Evolutionary conservation across 1,140 invertebrate species (phyloP).

Genomic region (Calephelis nemesis): DNA sequence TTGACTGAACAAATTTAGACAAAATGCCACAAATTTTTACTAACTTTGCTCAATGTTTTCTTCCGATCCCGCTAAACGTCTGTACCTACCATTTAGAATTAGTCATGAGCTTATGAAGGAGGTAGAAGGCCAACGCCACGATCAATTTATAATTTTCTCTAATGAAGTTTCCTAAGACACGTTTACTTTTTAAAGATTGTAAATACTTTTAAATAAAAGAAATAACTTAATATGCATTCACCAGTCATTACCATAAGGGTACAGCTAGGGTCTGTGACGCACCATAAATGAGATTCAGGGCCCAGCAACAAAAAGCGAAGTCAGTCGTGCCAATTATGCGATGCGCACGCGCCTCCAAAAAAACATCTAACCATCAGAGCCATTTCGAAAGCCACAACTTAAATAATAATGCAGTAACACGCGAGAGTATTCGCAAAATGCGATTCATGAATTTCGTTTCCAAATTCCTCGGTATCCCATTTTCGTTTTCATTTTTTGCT

Average conservation of each 20-base stretch:
- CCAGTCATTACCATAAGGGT: not conserved
- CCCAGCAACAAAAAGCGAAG: slow-evolving; percentile 40
- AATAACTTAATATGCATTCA: not conserved
- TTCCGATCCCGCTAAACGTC: too few species aligned
- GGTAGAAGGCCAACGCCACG: too few species aligned
- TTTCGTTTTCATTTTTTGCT: slow-evolving; percentile 54
- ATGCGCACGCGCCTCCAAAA: slow-evolving; percentile 74
- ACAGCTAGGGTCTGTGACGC: not conserved
- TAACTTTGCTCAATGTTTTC: too few species aligned
- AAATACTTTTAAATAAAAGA: not conserved
- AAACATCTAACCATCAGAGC: slow-evolving; percentile 63
- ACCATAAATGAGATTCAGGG: not conserved
- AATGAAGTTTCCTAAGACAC: not conserved
- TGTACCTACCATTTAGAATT: too few species aligned
- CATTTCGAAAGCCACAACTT: slow-evolving; percentile 71
- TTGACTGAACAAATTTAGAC: too few species aligned
- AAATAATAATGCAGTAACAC: slow-evolving; percentile 79
- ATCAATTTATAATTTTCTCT: too few species aligned
- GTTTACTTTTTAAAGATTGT: not conserved
- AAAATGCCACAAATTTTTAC: too few species aligned
- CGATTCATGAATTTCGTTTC: slow-evolving; percentile 74
- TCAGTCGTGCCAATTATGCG: slow-evolving; percentile 68
- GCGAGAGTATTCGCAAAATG: slow-evolving; percentile 76
- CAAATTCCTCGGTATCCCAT: slow-evolving; percentile 58
- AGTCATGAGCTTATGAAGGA: too few species aligned